phyloP scores from a whole-genome alignment of 2,797 vertebrate species.

The Champsocephalus gunnari region DNA sequence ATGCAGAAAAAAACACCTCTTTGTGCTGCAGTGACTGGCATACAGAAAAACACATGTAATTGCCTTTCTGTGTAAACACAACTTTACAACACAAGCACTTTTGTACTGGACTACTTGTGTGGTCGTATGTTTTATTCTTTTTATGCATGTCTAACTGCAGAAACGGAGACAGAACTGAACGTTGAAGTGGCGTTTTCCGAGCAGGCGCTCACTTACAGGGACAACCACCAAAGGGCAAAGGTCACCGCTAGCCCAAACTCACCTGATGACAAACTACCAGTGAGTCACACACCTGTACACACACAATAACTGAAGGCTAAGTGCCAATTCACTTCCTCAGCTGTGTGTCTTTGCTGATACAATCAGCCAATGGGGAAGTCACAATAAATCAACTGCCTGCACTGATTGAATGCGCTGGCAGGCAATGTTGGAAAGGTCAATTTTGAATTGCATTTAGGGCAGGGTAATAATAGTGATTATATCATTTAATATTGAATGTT shows the following conservation, averaged over 20 bases:
- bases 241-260: slow-evolving; percentile 64
- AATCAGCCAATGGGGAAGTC: not conserved
- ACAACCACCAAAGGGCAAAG: slow-evolving; percentile 76
- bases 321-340: not conserved
- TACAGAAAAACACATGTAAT: slow-evolving; percentile 9
- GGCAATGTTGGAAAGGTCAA: not conserved
- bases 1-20: not conserved
- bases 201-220: slow-evolving; percentile 91
- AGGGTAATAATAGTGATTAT: not conserved
- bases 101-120: not conserved
- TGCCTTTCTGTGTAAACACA: slow-evolving; percentile 7
- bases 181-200: slow-evolving; percentile 95
- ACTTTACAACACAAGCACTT: slow-evolving; percentile 24
- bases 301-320: too few species aligned
- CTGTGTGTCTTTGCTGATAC: not conserved
- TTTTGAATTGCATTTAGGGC: not conserved
- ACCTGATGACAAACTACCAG: slow-evolving; percentile 88
- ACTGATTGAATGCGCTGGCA: not conserved
- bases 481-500: not conserved
- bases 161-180: slow-evolving; percentile 89
- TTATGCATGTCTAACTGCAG: slow-evolving; percentile 42
- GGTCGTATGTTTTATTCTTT: slow-evolving; percentile 1
- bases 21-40: slow-evolving; percentile 2
- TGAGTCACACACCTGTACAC: slow-evolving; percentile 75
- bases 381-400: not conserved